A percentile compares a stretch with the other conserved stretches of the same genome.
phyloP scores from a whole-genome alignment of 2,113 vertebrate genomes.

The Cervus canadensis region DNA sequence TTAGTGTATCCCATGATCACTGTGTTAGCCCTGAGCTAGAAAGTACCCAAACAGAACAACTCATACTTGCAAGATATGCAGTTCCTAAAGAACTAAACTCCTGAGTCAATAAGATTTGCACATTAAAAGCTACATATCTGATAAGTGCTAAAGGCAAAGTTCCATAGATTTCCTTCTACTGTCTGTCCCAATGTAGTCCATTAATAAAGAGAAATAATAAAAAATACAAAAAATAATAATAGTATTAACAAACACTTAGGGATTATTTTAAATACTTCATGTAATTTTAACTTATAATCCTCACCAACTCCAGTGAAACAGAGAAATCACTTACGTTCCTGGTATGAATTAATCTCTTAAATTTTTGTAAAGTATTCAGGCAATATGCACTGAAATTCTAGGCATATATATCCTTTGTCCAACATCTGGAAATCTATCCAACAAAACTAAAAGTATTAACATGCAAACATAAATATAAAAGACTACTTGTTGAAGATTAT shows the following conservation, averaged over 20 bases:
- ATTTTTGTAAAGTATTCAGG: not conserved
- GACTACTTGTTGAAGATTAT: not conserved
- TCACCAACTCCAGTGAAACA: not conserved
- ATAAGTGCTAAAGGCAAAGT: not conserved
- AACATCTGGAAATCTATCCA: not conserved
- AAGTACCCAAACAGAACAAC: not conserved
- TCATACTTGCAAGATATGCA: not conserved
- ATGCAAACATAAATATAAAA: not conserved
- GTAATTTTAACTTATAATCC: not conserved
- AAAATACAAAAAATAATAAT: not conserved
- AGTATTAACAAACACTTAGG: not conserved
- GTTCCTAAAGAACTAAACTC: not conserved
- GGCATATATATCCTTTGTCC: not conserved
- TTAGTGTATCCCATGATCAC: not conserved
- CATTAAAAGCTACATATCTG: not conserved
- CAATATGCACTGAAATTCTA: not conserved
- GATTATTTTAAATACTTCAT: not conserved
- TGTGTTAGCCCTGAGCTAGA: not conserved
- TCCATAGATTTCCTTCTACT: not conserved
- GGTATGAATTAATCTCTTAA: not conserved
- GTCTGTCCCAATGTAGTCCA: not conserved
- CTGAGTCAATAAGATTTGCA: not conserved
- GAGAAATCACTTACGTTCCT: slow-evolving; percentile 17
- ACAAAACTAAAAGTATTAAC: not conserved
- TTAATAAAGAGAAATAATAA: not conserved